Evolutionary conservation across 2,797 vertebrate genomes (phyloP), one percentile per base, ranked within the genome.

Genomic region (Schizopygopsis pylzovi): DNA sequence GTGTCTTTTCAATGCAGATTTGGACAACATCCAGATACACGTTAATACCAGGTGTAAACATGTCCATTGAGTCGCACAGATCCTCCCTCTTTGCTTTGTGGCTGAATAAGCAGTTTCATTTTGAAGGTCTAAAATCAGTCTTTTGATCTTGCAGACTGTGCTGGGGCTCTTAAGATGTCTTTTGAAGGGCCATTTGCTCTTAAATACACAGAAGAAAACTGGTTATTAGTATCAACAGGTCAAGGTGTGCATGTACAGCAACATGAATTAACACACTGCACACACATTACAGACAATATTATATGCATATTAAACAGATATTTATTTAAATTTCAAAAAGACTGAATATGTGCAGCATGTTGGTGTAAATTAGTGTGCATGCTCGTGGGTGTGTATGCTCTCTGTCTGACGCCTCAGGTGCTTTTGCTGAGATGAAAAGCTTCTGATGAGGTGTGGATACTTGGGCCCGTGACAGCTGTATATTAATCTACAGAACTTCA

Each of bases 401-500:
- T 85, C 92, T 92, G 87, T 87, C 92, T 94, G 84, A 93, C 95
- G 96, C 97, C 97, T 90, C 94, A 93, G 97, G 97, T 98, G 95
- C 96, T 94, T 95, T 92, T 93, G 91, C 93, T 87, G 92, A 97
- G 96, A 98, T 99, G 95, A 98, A 98, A 99, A 97, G 39, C 89
- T 85, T 85, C 85, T 91, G 93, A 95, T 94, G 94, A 95, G 93
- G 94, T 94, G 95, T 96, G 95, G 95, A 96, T 98, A 96, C 95
- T 96, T 96, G 94, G 96, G 91, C 95, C 96, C 95, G 96, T 98
- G 98, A 97, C 97, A 98, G 97, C 97, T 98, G 97, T 97, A 98
- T 97, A 98, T 98, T 98, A 97, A 98, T 98, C 96, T 95, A 95
- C 97, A 97, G 96, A 97, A 97, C 94, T 96, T 96, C 96, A 96